A percentile compares a stretch with the other conserved stretches of the same genome.
Conservation (phyloP, 1,140 invertebrate species). For the Daktulosphaira vitifoliae region DNA sequence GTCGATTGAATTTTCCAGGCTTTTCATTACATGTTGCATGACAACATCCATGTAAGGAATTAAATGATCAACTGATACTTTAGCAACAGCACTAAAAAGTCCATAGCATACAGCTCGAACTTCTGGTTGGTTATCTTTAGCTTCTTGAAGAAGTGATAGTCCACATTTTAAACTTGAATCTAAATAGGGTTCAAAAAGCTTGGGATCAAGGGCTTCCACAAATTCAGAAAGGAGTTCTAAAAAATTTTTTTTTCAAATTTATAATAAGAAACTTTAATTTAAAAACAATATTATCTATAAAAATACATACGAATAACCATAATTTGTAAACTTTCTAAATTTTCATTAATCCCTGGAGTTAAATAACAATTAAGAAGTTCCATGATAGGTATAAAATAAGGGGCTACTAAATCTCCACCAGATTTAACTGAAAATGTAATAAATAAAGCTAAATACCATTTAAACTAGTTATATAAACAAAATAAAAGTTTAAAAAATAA, state of each 20-base stretch:
- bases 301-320: constrained; percentile 22
- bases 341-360: constrained; percentile 7
- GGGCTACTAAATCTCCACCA: constrained; percentile 7
- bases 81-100: constrained; percentile 21
- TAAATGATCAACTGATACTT: constrained; percentile 20
- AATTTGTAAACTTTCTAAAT: constrained; percentile 5
- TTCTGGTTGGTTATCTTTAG: constrained; percentile 20
- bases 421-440: constrained; percentile 3
- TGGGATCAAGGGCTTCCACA: constrained; percentile 22
- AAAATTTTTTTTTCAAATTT: neutral
- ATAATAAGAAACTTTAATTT: neutral
- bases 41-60: constrained; percentile 5
- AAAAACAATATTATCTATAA: neutral
- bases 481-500: too few relatives aligned
- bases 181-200: constrained; percentile 25
- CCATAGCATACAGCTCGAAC: constrained; percentile 12
- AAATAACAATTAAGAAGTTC: constrained; percentile 17
- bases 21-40: constrained; percentile 14
- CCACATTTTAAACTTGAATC: constrained; percentile 25
- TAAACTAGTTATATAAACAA: too few relatives aligned
- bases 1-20: constrained; percentile 12
- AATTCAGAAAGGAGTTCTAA: constrained; percentile 27
- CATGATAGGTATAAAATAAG: constrained; percentile 21
- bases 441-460: too few relatives aligned
- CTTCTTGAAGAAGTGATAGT: constrained; percentile 9